A percentile compares a stretch with the other conserved stretches of the same genome.
These are phyloP conservation scores for Gallinago paraguaiae DNA, from an alignment of 2,113 vertebrate species.

Conservation along the genomic window DNA sequence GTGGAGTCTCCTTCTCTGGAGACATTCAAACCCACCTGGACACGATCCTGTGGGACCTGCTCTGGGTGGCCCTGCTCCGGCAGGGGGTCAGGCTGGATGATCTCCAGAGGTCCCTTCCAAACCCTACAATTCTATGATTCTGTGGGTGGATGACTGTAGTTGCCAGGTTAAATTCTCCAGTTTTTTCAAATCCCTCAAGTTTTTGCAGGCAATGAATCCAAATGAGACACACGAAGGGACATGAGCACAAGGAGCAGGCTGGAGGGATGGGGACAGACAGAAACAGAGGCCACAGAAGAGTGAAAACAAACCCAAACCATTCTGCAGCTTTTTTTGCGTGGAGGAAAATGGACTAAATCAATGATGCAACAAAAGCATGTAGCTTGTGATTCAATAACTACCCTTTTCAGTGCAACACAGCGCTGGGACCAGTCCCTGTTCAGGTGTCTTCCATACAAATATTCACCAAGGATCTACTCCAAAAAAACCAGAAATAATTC, in stretches of 20 bases:
- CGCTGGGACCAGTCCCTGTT: background rate
- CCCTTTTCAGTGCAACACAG: background rate
- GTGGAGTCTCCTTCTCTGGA: too few species aligned
- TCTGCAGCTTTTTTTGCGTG: background rate
- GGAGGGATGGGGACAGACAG: background rate
- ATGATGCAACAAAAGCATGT: background rate
- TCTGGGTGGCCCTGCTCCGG: too few species aligned
- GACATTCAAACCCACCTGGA: too few species aligned
- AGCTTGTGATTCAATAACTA: background rate
- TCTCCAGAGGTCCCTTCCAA: too few species aligned
- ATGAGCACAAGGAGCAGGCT: background rate
- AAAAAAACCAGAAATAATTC: background rate
- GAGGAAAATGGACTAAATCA: background rate
- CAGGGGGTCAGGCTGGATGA: too few species aligned
- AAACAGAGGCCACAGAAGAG: background rate
- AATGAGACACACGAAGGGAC: background rate
- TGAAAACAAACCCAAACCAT: background rate
- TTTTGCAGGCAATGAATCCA: background rate
- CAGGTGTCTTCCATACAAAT: background rate
- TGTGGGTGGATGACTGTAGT: background rate
- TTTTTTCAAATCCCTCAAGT: background rate
- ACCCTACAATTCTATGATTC: too few species aligned
- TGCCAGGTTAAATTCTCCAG: background rate
- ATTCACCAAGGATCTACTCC: background rate
- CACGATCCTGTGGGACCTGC: too few species aligned